phyloP scores from a whole-genome alignment of 2,888 invertebrate species.

The Sinelater perroti region DNA sequence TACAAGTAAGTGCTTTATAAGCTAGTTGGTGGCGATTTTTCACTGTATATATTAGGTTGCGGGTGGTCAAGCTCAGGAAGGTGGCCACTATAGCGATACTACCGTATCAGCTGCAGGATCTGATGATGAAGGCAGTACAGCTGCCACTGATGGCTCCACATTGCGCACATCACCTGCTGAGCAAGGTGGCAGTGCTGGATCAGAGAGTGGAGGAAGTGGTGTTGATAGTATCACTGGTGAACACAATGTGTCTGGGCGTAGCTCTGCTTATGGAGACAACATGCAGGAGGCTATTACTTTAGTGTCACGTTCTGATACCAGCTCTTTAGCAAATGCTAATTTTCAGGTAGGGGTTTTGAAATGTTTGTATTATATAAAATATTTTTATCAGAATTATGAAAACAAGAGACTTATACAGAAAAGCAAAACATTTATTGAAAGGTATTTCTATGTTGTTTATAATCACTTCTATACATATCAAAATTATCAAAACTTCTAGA shows the following conservation, averaged over 20 bases:
- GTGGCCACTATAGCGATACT: constrained; percentile 79
- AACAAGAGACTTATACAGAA: too few relatives aligned
- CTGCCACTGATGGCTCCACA: constrained; percentile 93
- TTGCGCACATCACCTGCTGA: constrained; percentile 86
- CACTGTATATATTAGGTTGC: constrained; percentile 22
- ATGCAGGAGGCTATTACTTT: constrained; percentile 65
- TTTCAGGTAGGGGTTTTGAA: constrained; percentile 54
- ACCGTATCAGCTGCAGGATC: constrained; percentile 89
- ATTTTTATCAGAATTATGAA: too few relatives aligned
- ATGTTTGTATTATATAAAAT: background rate
- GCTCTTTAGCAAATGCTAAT: constrained; percentile 63
- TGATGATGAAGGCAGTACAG: constrained; percentile 95
- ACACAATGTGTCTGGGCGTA: constrained; percentile 86
- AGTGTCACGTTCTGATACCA: constrained; percentile 66
- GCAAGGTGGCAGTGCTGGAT: constrained; percentile 69
- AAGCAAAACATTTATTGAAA: too few relatives aligned
- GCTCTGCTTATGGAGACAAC: constrained; percentile 88
- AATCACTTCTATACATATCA: too few relatives aligned
- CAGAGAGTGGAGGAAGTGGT: constrained; percentile 91
- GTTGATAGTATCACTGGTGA: constrained; percentile 92
- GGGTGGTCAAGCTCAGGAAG: constrained; percentile 59
- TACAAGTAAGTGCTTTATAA: constrained; percentile 59
- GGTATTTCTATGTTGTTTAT: too few relatives aligned
- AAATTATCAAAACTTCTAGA: constrained; percentile 2
- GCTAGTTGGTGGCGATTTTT: background rate